These are phyloP conservation scores for Anguilla anguilla DNA, from an alignment of 2,797 vertebrate species.

Conservation along the genomic window DNA sequence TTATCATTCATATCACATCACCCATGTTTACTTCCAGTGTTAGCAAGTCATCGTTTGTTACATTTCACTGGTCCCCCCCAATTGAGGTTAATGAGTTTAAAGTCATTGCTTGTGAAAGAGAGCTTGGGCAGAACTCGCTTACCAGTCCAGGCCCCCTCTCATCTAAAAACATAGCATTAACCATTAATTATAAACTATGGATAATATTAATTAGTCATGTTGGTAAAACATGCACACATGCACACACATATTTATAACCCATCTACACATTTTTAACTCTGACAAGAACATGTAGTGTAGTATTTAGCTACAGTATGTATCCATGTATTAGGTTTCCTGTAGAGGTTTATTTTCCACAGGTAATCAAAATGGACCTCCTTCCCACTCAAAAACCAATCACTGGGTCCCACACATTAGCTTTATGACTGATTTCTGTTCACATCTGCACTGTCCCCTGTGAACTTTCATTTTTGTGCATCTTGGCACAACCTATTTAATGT, in stretches of 20 bases:
- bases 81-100: no score
- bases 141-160: no score
- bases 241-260: background rate
- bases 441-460: background rate
- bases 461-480: background rate
- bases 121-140: no score
- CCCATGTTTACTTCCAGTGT: no score
- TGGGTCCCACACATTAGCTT: background rate
- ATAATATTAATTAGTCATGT: no score
- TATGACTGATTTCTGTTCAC: background rate
- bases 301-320: background rate
- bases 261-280: background rate
- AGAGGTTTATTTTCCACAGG: background rate
- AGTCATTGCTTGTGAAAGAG: no score
- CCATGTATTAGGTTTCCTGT: background rate
- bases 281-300: background rate
- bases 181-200: no score
- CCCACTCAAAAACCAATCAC: background rate
- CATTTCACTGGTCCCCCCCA: no score
- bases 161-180: no score
- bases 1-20: no score
- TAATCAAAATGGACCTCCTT: background rate
- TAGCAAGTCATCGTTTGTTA: no score
- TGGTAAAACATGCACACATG: no score
- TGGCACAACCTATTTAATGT: background rate